Percentiles rank a stretch among this genome's conserved stretches.
phyloP scores from a whole-genome alignment of 2,797 vertebrate genomes.

The Simalia tracyae region DNA sequence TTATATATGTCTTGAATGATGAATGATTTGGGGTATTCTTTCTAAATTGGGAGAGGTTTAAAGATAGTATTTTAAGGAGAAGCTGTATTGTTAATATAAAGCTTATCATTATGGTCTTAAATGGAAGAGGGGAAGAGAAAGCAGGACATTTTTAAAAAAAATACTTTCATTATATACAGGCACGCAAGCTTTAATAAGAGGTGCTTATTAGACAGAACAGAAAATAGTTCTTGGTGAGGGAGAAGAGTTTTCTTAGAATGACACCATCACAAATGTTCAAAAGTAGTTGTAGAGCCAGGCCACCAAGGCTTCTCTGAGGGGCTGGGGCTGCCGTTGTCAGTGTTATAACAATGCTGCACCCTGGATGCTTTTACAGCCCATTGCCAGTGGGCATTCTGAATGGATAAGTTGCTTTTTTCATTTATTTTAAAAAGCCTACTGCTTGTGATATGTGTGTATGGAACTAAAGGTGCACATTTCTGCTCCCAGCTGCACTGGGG shows the following conservation, averaged over 20 bases:
- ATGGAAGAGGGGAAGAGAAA: background rate
- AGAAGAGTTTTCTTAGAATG: background rate
- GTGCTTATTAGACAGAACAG: background rate
- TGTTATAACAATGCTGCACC: too few relatives aligned
- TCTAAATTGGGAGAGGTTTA: background rate
- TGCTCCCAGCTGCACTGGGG: background rate
- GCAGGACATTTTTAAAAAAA: background rate
- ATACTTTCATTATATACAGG: background rate
- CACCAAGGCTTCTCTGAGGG: slow-evolving; percentile 20
- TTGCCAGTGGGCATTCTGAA: background rate
- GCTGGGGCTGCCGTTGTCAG: background rate
- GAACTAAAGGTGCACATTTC: too few relatives aligned
- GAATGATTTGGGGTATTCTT: background rate
- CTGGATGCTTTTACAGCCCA: too few relatives aligned
- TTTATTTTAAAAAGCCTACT: too few relatives aligned
- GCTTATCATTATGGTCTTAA: background rate
- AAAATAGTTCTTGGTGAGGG: background rate
- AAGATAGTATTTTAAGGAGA: background rate
- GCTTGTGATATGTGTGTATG: too few relatives aligned
- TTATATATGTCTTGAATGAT: background rate
- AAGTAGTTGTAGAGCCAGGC: background rate
- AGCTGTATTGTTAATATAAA: background rate
- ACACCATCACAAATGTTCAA: background rate
- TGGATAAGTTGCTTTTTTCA: too few relatives aligned
- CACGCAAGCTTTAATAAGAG: background rate